These are phyloP conservation scores for Lapara coniferarum DNA, from an alignment of 2,888 invertebrate genomes.

Conservation along the genomic window DNA sequence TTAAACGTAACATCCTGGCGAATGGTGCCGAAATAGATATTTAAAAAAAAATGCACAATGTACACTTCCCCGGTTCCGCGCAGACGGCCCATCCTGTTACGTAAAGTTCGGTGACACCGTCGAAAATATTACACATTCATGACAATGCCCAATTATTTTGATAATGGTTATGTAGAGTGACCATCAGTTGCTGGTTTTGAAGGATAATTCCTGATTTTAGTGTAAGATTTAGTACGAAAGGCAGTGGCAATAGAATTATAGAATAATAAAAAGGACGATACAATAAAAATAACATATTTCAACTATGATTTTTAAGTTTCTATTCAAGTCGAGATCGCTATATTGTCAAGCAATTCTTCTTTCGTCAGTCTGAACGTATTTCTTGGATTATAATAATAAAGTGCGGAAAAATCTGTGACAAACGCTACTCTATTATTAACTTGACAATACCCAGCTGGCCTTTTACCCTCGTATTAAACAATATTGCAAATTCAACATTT, in stretches of 20 bases:
- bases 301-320: too few relatives aligned
- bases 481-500: not conserved
- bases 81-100: conserved; percentile 69
- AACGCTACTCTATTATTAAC: too few relatives aligned
- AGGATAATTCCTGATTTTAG: conserved; percentile 29
- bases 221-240: not conserved
- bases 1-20: conserved; percentile 64
- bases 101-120: conserved; percentile 59
- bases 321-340: too few relatives aligned
- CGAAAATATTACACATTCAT: conserved; percentile 40
- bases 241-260: too few relatives aligned
- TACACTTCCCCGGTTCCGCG: conserved; percentile 65
- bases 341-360: too few relatives aligned
- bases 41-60: conserved; percentile 71
- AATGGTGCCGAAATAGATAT: conserved; percentile 71
- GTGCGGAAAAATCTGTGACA: too few relatives aligned
- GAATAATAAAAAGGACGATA: too few relatives aligned
- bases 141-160: conserved; percentile 63
- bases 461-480: too few relatives aligned
- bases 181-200: conserved; percentile 32
- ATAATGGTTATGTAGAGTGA: conserved; percentile 46
- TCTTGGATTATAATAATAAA: too few relatives aligned
- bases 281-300: too few relatives aligned
- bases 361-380: too few relatives aligned
- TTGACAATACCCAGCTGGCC: too few relatives aligned